These are phyloP conservation scores for Chrysopilus asiliformis DNA, from an alignment of 2,888 invertebrate species.

Conservation along the genomic window DNA sequence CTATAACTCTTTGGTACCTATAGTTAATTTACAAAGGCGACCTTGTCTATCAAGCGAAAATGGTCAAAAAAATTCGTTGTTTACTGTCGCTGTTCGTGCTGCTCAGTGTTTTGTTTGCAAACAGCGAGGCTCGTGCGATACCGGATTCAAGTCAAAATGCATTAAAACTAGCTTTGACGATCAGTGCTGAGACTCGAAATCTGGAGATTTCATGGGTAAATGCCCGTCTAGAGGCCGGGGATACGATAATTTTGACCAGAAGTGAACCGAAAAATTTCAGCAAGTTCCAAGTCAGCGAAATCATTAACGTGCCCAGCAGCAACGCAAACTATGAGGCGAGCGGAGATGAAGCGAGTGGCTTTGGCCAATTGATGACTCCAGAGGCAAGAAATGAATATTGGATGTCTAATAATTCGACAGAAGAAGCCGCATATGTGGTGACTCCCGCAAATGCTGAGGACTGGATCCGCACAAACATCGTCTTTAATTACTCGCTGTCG, in stretches of 20 bases:
- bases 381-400: too few relatives aligned
- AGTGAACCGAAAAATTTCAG: slow-evolving; percentile 20
- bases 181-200: slow-evolving; percentile 29
- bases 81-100: too few relatives aligned
- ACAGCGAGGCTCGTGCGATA: too few relatives aligned
- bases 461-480: slow-evolving; percentile 32
- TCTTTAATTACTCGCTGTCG: slow-evolving; percentile 25
- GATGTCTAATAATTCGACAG: slow-evolving; percentile 25
- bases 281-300: not conserved
- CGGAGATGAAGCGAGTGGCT: slow-evolving; percentile 11
- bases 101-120: too few relatives aligned
- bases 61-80: too few relatives aligned
- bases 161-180: slow-evolving; percentile 25
- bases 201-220: slow-evolving; percentile 33
- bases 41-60: too few relatives aligned
- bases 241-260: slow-evolving; percentile 27
- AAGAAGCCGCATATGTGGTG: slow-evolving; percentile 19
- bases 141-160: too few relatives aligned
- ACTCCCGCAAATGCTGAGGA: slow-evolving; percentile 23
- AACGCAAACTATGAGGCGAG: slow-evolving; percentile 13
- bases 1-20: too few relatives aligned
- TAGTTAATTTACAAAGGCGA: too few relatives aligned
- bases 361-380: slow-evolving; percentile 25
- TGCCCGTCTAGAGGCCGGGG: slow-evolving; percentile 23
- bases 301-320: not conserved